phyloP scores from a whole-genome alignment of 2,888 invertebrate genomes.

The Emmelina monodactyla region DNA sequence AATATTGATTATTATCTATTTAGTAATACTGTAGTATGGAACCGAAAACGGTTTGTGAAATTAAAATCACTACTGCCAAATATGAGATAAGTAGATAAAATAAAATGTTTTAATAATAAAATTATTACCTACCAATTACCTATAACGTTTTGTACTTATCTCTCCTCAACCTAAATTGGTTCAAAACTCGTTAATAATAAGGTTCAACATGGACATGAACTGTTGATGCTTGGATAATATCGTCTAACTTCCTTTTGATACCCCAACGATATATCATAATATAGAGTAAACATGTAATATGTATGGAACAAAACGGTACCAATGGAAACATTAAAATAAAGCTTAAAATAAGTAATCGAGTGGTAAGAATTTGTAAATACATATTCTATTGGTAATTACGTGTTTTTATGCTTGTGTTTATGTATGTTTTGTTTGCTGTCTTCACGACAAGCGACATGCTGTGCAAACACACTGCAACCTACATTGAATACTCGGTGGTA shows the following conservation, averaged over 20 bases:
- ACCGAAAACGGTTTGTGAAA: constrained; percentile 43
- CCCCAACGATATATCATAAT: constrained; percentile 6
- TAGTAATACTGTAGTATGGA: constrained; percentile 42
- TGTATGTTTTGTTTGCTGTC: constrained; percentile 14
- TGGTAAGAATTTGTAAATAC: constrained; percentile 52
- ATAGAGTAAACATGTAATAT: not conserved
- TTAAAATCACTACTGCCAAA: constrained; percentile 57
- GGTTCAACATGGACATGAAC: constrained; percentile 19
- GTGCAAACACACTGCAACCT: no score
- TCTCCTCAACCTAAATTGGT: constrained; percentile 22
- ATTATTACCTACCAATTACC: constrained; percentile 31
- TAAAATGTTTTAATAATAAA: constrained; percentile 49
- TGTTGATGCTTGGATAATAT: constrained; percentile 18
- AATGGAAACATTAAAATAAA: constrained; percentile 30
- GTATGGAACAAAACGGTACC: constrained; percentile 28
- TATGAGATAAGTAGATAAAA: constrained; percentile 50
- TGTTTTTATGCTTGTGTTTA: constrained; percentile 52
- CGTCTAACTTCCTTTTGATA: constrained; percentile 3
- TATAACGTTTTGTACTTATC: constrained; percentile 47
- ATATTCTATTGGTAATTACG: constrained; percentile 43
- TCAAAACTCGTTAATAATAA: constrained; percentile 21
- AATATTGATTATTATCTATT: constrained; percentile 37
- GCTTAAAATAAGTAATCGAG: constrained; percentile 26
- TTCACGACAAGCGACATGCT: no score
- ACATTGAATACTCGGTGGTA: no score